Percentiles rank a stretch among this genome's conserved stretches.
phyloP scores from a whole-genome alignment of 2,113 vertebrate species.

The Crocuta crocuta region DNA sequence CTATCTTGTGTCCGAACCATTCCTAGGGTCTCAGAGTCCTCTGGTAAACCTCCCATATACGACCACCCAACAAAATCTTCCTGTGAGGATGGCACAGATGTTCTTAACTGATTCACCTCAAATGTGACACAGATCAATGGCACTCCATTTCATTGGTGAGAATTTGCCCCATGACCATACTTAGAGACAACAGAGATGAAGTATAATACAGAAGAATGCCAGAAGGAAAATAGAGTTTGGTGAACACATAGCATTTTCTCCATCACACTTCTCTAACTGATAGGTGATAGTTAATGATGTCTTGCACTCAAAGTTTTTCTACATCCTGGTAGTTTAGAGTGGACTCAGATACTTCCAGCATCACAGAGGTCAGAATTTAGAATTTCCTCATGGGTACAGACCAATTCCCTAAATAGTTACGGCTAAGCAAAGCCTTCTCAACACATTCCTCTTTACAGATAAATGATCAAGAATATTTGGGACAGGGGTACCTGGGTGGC shows the following conservation, averaged over 20 bases:
- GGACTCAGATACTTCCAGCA: not conserved
- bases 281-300: not conserved
- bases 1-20: not conserved
- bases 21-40: not conserved
- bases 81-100: not conserved
- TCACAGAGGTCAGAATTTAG: not conserved
- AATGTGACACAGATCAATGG: not conserved
- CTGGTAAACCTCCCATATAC: not conserved
- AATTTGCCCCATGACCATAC: not conserved
- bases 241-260: not conserved
- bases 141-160: not conserved
- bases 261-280: not conserved
- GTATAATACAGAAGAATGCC: not conserved
- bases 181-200: not conserved
- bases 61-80: not conserved
- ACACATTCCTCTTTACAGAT: not conserved
- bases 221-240: not conserved
- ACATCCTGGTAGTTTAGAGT: not conserved
- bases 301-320: constrained; percentile 3
- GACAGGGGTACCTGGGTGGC: not conserved
- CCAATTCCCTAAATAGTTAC: not conserved
- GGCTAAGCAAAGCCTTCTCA: not conserved
- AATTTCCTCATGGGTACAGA: not conserved
- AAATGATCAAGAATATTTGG: not conserved
- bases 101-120: not conserved